Base-by-base conservation (phyloP, 2,888 invertebrate genomes). In the Phytoseiulus persimilis region DNA sequence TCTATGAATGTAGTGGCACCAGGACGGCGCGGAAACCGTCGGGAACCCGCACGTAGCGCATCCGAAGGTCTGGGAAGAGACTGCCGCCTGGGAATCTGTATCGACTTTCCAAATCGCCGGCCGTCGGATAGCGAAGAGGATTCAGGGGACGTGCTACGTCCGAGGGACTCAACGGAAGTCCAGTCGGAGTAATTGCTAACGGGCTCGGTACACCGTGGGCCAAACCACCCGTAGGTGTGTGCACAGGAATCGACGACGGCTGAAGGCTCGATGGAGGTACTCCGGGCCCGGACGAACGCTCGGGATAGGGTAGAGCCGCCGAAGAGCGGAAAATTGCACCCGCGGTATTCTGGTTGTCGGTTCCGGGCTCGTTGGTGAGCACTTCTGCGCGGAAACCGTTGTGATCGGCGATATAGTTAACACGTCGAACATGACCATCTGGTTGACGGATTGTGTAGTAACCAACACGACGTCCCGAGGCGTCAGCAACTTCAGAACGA, bases 331-430 rank as follows among this genome's bases (percentile, higher is more conserved):
- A 87, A 39, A 87, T 87, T 2, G 33, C 87, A 14, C 87, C 87
- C 5, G 87, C 87, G 39, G 87, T 87, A 31, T 87, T 87, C 33
- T 87, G 87, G 31, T 87, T 87, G 45, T 87, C 87, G 5, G 87
- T 87, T 87, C 87, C 87, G 33, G 87, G 87, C 33, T 87, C 87
- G 87, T 87, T 87, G 14, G 87, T 87, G 39, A 87, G 87, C 28
- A 87, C 87, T 33, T 87, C 87, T 45, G 87, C 87, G n/a, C 87
- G 87, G 45, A 87, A 87, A 0, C 87, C 87, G 33, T 87, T 87
- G 32, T 87, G 87, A 45, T 87, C 87, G 32, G 87, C 87, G 33
- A 87, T 87, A 32, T 87, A 87, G 32, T 87, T 87, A 87, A 87
- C 87, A 28, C 87, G 87, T 32, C 87, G 32, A 45, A 87, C 87